A percentile compares a stretch with the other conserved stretches of the same genome.
Evolutionary conservation across 2,113 vertebrate species (phyloP).

Genomic region (Rafetus swinhoei): DNA sequence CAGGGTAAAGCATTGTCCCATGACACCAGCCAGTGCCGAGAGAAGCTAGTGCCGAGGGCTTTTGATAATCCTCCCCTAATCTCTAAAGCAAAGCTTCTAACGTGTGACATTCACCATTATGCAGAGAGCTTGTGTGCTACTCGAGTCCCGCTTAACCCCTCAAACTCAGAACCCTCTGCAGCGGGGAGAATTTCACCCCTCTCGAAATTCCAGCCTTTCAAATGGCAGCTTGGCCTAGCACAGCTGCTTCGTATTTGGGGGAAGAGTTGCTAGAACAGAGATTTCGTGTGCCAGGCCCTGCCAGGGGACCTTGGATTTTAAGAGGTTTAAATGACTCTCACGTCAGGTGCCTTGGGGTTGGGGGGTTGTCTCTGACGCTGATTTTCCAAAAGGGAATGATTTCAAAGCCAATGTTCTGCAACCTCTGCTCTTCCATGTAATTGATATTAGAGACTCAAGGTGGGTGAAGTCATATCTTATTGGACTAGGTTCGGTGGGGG

Average conservation of each 20-base stretch:
- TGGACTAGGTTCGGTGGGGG: not conserved
- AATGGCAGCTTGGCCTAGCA: not conserved
- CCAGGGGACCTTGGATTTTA: not conserved
- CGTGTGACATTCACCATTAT: not conserved
- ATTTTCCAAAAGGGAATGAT: not conserved
- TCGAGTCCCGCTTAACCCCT: not conserved
- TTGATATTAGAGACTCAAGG: not conserved
- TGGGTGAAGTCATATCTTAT: not conserved
- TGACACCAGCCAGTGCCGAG: not conserved
- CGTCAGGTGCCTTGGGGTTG: not conserved
- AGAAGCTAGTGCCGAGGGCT: not conserved
- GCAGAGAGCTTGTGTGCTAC: not conserved
- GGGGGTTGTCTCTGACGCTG: not conserved
- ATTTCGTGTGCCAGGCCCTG: not conserved
- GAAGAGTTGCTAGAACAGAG: not conserved
- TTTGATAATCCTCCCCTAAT: not conserved
- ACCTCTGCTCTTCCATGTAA: rapidly evolving
- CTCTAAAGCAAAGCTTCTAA: not conserved
- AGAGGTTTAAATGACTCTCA: not conserved
- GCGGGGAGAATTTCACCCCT: not conserved
- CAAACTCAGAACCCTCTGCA: not conserved
- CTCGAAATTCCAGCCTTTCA: not conserved
- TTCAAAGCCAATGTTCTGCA: not conserved
- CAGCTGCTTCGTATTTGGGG: not conserved
- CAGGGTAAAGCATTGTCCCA: not conserved